Evolutionary conservation across 37 sponge, comb jelly and placozoan genomes (phyloP), one percentile per base, ranked within the genome.

Genomic region (Halisarca cf. caerulea): DNA sequence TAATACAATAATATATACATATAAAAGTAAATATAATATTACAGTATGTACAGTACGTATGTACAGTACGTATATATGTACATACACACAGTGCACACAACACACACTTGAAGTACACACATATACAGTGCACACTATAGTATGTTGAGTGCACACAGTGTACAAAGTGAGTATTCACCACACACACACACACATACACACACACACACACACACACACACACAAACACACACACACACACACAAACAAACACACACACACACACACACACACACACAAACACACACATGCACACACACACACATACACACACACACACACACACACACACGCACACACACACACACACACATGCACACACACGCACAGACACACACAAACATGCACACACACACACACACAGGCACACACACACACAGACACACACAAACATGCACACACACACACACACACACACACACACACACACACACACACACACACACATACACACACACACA

Each of bases 351-450:
- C 28, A 25, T 8, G 25, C 66, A 64, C 28, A n/a, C 66, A 64
- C 23, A 18, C 66, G 23, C 68, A 66, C 27, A 71, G 25, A 27
- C 2, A 23, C 47, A 77, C 35, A 3, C 69, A 34, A 1, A 34
- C 69, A 68, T 17, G 34, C 64, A 27, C 64, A 15, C 64, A 61
- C 64, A 27, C 64, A 61, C 64, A 61, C 64, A 27, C 64, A 61
- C 64, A 61, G 20, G 15, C 64, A 61, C 64, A 61, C 64, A 27
- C 64, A 61, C 64, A 34, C 35, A 68, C 69, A 8, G 32, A 30
- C 35, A 68, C 69, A 68, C 69, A 68, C 69, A 68, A 27, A 68
- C 35, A 68, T 1, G 4, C 35, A 68, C 69, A 68, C 69, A 68
- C 69, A 68, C 69, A 61, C 30, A 28, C 11, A 11, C 51, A 47